Conservation (phyloP, 2,113 vertebrate species). For the Haplochromis vanheusdeni region DNA sequence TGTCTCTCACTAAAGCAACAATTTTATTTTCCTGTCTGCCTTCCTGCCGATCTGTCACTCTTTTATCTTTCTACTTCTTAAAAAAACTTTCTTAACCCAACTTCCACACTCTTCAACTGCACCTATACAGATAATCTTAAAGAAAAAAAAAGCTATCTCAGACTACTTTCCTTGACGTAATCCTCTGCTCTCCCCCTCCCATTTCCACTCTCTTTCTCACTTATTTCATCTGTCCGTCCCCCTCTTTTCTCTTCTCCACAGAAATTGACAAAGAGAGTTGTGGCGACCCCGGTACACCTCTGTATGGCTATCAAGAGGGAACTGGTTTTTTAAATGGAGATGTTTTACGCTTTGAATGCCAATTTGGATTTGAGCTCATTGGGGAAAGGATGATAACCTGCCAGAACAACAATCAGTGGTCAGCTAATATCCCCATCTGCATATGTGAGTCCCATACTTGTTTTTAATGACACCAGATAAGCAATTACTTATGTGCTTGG, state of each 20-base stretch:
- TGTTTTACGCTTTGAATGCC: slow-evolving; percentile 92
- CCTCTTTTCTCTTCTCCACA: slow-evolving; percentile 39
- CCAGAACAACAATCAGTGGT: slow-evolving; percentile 99
- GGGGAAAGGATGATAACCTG: slow-evolving; percentile 95
- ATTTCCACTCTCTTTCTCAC: neutral
- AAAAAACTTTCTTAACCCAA: neutral
- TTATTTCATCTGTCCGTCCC: neutral
- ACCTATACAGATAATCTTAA: slow-evolving; percentile 32
- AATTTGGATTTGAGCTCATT: slow-evolving; percentile 97
- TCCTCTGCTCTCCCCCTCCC: neutral
- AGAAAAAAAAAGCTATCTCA: neutral
- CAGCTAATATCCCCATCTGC: slow-evolving; percentile 98
- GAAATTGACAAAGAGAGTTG: slow-evolving; percentile 99
- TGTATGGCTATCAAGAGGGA: slow-evolving; percentile 93
- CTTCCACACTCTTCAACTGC: slow-evolving; percentile 1
- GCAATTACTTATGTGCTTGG: slow-evolving; percentile 30
- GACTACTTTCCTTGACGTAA: neutral
- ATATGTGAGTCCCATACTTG: slow-evolving; percentile 85
- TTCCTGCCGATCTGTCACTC: neutral
- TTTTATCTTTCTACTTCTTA: neutral
- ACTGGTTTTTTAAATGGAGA: slow-evolving; percentile 93
- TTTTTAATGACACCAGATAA: slow-evolving; percentile 18
- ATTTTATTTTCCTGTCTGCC: neutral
- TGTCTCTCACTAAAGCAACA: neutral
- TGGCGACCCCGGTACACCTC: slow-evolving; percentile 91